These are phyloP conservation scores for Rhimphoctona megacephalus DNA, from an alignment of 2,888 invertebrate species.

Conservation along the genomic window DNA sequence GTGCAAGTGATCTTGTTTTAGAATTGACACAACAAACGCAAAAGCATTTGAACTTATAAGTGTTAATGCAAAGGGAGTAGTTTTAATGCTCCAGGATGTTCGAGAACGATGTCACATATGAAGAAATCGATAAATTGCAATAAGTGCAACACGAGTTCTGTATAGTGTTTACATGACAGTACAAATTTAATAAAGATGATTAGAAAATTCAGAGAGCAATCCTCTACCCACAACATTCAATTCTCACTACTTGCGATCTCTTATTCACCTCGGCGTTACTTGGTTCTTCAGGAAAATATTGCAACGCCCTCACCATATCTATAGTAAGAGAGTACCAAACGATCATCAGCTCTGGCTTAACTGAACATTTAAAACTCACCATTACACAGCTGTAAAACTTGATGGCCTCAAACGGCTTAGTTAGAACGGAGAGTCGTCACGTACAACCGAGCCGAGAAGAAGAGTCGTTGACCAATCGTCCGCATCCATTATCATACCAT, in stretches of 20 bases:
- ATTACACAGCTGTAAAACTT: slow-evolving; percentile 55
- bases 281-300: not conserved
- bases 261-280: not conserved
- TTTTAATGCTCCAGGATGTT: not conserved
- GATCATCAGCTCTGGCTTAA: slow-evolving; percentile 55
- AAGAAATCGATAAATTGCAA: not conserved
- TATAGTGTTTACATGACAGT: not conserved
- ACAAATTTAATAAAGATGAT: not conserved
- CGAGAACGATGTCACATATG: not conserved
- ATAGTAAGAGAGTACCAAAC: not conserved
- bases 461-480: slow-evolving; percentile 67
- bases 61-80: not conserved
- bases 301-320: not conserved
- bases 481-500: slow-evolving; percentile 75
- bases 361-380: slow-evolving; percentile 26
- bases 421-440: slow-evolving; percentile 41
- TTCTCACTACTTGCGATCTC: not conserved
- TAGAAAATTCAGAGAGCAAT: too few relatives aligned
- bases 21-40: not conserved
- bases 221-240: too few relatives aligned
- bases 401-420: slow-evolving; percentile 47
- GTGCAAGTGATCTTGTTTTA: not conserved
- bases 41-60: not conserved
- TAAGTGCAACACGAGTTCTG: not conserved
- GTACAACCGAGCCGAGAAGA: slow-evolving; percentile 35